Evolutionary conservation across 2,797 vertebrate genomes (phyloP), one percentile per base, ranked within the genome.

Genomic region (Anomalospiza imberbis): DNA sequence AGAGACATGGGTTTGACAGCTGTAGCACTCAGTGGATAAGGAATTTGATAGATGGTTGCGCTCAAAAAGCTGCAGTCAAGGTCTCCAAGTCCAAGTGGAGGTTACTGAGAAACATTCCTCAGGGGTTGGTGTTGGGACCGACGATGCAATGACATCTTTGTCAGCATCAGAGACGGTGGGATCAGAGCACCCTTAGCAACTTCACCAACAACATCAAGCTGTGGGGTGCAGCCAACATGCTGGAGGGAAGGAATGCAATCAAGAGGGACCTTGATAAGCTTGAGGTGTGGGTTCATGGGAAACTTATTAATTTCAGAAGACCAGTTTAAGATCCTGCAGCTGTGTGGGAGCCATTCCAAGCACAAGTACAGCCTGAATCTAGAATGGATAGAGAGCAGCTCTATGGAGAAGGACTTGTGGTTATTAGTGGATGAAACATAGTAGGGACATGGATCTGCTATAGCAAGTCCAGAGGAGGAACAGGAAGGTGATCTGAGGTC

Each of bases 111-210:
- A 1, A 32, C 32, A 51, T 60, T n/a, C 32, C 18, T 44, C 22
- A 51, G 22, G 18, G 8, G 4, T 5, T 51, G 15, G 32, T 67
- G 12, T 6, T 58, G 22, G 32, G 36, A 26, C 8, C 0, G 0
- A 32, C 26, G 21, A 6, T 15, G 14, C 7, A 26, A 17, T 50
- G 42, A 15, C 12, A 51, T 7, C 7, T 75, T 51, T 38, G 15
- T 51, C 32, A 32, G 18, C 28, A 13, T 60, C 28, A 38, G 28
- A n/a, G 17, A 32, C 0, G 0, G 26, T 14, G 22, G 16, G 32
- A 67, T 60, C 8, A 54, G 25, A 26, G 12, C 31, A 60, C 6
- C 4, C 45, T 40, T 40, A 53, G 47, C 25, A 47, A 8, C 4
- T 19, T 12, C 2, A 1, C 25, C 8, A 7, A 9, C 18, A 47